Base-by-base conservation (phyloP, 2,797 vertebrate genomes). In the Poecilia wingei region DNA sequence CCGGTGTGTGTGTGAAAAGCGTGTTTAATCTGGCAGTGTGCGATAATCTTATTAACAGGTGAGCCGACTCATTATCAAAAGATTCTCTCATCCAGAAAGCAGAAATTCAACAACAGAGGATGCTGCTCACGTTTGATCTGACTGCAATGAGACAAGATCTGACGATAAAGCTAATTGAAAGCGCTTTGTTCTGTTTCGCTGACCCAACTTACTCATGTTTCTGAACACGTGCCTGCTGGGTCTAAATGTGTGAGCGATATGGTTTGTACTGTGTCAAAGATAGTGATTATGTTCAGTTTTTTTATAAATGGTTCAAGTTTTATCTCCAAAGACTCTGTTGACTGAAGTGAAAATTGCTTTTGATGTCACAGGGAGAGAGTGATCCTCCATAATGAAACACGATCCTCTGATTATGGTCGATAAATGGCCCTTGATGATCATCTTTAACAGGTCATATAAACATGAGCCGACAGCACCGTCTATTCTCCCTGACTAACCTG, bases 21-120 rank as follows among this genome's bases (percentile, higher is more conserved):
- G 87, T 3, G 10, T 85, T 91, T 93, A 92, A 93, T 94, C 93
- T 94, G 88, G 74, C 93, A 94, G 94, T 93, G 90, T 87, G 79
- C 46, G 68, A 82, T 95, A 93, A 96, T 95, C 92, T 88, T 89
- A 94, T 95, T 94, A 95, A 84, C 94, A 95, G 93, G 92, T 93
- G 93, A 91, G 84, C 80, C 57, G 82, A 89, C 76, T 95, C 91
- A 84, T 87, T 87, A 93, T 91, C 81, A 66, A 76, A 41, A 49
- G 55, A n/a, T 20, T 61, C 47, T 77, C 36, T 86, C 74, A 91
- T 88, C 84, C 78, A 84, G 84, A 41, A 70, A 69, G 76, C 72
- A 71, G 74, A 69, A 74, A 66, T 84, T 64, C 3, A 82, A 82
- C 72, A 74, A 76, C 16, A 3, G 74, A 61, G 69, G 80, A 74